Conservation (phyloP, 53 echinoderm and acorn worm species). For the Pentamera pediparva region DNA sequence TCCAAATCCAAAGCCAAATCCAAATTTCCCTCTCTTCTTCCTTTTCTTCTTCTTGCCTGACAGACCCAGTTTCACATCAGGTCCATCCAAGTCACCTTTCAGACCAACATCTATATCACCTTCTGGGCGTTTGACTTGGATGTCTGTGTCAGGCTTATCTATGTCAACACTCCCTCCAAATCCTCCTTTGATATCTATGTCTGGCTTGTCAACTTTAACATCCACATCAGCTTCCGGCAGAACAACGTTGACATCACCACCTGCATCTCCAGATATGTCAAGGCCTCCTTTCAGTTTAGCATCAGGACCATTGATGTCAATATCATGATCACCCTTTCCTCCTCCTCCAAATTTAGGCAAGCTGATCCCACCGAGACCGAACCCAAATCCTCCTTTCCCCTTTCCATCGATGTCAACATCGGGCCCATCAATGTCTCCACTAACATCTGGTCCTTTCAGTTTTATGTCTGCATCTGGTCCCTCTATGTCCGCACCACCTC, state of each 20-base stretch:
- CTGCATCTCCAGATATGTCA: conserved; percentile 43
- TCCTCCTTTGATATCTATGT: conserved; percentile 43
- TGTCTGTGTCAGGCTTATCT: conserved; percentile 52
- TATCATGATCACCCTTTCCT: conserved; percentile 15
- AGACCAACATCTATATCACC: conserved; percentile 33
- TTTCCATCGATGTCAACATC: conserved; percentile 49
- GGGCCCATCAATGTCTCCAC: conserved; percentile 47
- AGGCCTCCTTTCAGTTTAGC: conserved; percentile 34
- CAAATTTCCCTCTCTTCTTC: conserved; percentile 23
- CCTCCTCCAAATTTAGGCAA: conserved; percentile 20
- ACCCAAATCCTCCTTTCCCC: conserved; percentile 42
- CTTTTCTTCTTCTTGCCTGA: conserved; percentile 19
- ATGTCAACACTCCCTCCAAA: conserved; percentile 40
- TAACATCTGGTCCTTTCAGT: conserved; percentile 34
- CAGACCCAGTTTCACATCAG: conserved; percentile 19
- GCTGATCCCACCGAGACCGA: conserved; percentile 28
- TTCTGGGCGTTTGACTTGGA: conserved; percentile 44
- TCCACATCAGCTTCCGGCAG: conserved; percentile 51
- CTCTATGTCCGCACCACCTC: conserved; percentile 39
- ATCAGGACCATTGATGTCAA: conserved; percentile 36
- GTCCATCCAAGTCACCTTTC: conserved; percentile 31
- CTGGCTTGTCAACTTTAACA: conserved; percentile 56
- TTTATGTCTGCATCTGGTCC: conserved; percentile 39
- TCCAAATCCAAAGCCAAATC: conserved; percentile 18
- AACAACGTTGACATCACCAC: conserved; percentile 32